Percentiles rank a stretch among this genome's conserved stretches.
These are phyloP conservation scores for Zaprionus tsacasi DNA, from an alignment of 1,140 invertebrate species.

Conservation along the genomic window DNA sequence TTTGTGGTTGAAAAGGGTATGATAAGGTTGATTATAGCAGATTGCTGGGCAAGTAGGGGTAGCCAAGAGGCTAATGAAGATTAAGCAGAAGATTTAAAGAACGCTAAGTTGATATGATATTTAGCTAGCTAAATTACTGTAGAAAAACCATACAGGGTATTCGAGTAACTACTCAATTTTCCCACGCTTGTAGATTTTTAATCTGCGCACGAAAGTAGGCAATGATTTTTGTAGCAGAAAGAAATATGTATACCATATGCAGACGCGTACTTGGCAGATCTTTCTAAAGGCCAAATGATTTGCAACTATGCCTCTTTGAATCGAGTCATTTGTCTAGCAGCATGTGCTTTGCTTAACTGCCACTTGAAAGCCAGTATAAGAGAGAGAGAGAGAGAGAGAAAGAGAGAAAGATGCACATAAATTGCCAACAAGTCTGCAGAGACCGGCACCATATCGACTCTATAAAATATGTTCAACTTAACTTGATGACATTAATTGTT, in stretches of 20 bases:
- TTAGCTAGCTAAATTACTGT: background rate
- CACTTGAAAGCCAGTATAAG: slow-evolving; percentile 40
- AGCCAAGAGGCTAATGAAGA: background rate
- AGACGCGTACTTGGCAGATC: background rate
- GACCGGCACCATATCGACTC: slow-evolving; percentile 38
- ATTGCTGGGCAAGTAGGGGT: background rate
- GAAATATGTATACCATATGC: background rate
- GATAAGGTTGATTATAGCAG: slow-evolving; percentile 6
- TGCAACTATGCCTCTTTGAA: slow-evolving; percentile 41
- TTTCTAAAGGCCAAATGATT: slow-evolving; percentile 37
- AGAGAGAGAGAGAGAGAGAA: background rate
- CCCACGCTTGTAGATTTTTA: slow-evolving; percentile 42
- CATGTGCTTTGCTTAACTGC: slow-evolving; percentile 57
- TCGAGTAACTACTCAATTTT: background rate
- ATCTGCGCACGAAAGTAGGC: slow-evolving; percentile 56
- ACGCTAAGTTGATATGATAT: background rate
- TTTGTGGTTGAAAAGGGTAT: slow-evolving; percentile 12
- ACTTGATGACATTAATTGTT: slow-evolving; percentile 66
- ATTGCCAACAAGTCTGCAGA: slow-evolving; percentile 27
- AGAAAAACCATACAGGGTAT: background rate
- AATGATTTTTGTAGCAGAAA: slow-evolving; percentile 14
- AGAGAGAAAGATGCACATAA: slow-evolving; percentile 49
- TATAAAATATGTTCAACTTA: slow-evolving; percentile 57
- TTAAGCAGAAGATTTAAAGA: background rate
- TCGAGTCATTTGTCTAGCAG: slow-evolving; percentile 38